Evolutionary conservation across 2,113 vertebrate genomes (phyloP), one percentile per base, ranked within the genome.

Genomic region (Callaeas wilsoni): DNA sequence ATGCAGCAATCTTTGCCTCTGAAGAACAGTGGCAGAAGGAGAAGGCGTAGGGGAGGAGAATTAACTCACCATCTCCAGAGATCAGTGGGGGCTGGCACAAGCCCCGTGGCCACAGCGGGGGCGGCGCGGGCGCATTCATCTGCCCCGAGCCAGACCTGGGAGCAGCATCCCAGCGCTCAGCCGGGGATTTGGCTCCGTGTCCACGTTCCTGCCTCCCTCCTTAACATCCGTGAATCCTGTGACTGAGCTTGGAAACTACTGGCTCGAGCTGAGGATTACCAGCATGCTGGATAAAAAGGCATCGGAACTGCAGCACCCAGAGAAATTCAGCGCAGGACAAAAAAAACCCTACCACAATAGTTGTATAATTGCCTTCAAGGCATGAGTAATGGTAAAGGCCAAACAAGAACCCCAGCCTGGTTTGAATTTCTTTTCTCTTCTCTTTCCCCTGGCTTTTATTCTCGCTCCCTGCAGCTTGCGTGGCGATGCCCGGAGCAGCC

Each of bases 151-250:
- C 89, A 92, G 84, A 50, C 14, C 87, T 41, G 81, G n/a, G 37
- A 91, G 70, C 87, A 87, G 74, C 81, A 82, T 44, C 84, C 78
- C 22, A 46, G 81, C 0, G 0, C 46, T 2, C 27, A 69, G 59
- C 27, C 0, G 0, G 16, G 50, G 64, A 83, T 59, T 91, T 96
- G 90, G 93, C 91, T 76, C 8, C 0, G 1, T 5, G 12, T 79
- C 85, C 13, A 2, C 5, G 30, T 50, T 87, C 87, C 79, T 95
- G 87, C 85, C 87, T 67, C 70, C 4, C 64, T 85, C 6, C 0
- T 91, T 96, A 92, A 93, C 53, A 92, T 52, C 94, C 68, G 1
- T 91, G 93, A 92, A 96, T 94, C 94, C 94, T 94, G 90, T 57
- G 71, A 17, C 68, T 86, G 85, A 92, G 69, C 59, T 73, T 57